Percentiles rank a stretch among this genome's conserved stretches.
Evolutionary conservation across 2,888 invertebrate species (phyloP).

Genomic region (Bimastos eiseni): DNA sequence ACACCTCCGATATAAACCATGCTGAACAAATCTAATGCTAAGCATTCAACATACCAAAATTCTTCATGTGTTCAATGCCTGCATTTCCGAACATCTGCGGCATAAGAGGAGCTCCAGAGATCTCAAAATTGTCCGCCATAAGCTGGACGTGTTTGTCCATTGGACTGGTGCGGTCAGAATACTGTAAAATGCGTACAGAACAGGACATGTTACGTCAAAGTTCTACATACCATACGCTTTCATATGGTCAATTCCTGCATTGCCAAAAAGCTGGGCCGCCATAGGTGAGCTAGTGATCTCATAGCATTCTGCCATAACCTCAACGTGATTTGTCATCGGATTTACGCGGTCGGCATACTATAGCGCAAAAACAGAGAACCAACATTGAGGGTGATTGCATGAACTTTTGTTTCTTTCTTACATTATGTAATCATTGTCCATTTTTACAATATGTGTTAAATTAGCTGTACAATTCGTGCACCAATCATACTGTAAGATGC

Average conservation of each 20-base stretch:
- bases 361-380: not conserved
- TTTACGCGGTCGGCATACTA: constrained; percentile 63
- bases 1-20: no score
- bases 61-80: constrained; percentile 90
- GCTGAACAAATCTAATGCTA: not conserved
- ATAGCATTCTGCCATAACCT: constrained; percentile 79
- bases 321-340: constrained; percentile 79
- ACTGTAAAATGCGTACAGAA: constrained; percentile 58
- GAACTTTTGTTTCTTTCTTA: not conserved
- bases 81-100: constrained; percentile 97
- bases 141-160: constrained; percentile 83
- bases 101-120: constrained; percentile 81
- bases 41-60: constrained; percentile 71
- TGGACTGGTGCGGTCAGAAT: constrained; percentile 57
- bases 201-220: not conserved
- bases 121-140: constrained; percentile 80
- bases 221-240: constrained; percentile 74
- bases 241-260: constrained; percentile 94
- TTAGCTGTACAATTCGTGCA: no score
- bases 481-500: not conserved
- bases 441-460: no score
- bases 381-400: not conserved
- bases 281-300: constrained; percentile 81
- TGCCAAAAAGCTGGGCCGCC: constrained; percentile 93
- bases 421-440: no score